Conservation (phyloP, 2,888 invertebrate species). For the Morpho helenor region DNA sequence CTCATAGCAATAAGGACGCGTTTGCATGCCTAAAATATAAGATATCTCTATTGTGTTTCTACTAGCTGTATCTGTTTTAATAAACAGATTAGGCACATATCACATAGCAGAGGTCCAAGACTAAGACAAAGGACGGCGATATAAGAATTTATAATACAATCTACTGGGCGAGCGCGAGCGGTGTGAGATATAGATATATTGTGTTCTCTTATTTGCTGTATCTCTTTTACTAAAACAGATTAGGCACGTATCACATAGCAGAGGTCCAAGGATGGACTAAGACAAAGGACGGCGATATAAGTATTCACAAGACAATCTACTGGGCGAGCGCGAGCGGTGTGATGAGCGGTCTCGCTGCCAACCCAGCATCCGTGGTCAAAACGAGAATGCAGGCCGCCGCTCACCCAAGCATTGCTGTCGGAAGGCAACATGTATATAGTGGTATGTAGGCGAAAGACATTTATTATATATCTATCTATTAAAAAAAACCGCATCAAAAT, state of each 20-base stretch:
- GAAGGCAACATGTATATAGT: constrained; percentile 87
- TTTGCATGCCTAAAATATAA: too few species aligned
- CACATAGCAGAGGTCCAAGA: constrained; percentile 80
- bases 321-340: constrained; percentile 80
- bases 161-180: constrained; percentile 75
- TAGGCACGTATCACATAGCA: constrained; percentile 83
- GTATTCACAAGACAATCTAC: constrained; percentile 52
- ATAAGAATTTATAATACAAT: constrained; percentile 54
- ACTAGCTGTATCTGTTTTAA: constrained; percentile 12
- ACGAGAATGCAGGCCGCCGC: constrained; percentile 88
- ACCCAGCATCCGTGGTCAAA: constrained; percentile 90
- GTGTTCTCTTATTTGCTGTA: too few species aligned
- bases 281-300: constrained; percentile 51
- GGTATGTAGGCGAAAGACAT: constrained; percentile 34
- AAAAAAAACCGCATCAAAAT: too few species aligned
- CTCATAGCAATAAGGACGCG: too few species aligned
- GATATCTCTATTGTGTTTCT: not conserved
- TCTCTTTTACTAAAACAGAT: constrained; percentile 42
- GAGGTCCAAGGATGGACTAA: constrained; percentile 78
- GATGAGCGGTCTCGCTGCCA: constrained; percentile 83
- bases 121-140: constrained; percentile 53
- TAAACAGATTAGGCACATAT: constrained; percentile 81
- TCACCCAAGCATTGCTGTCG: constrained; percentile 87
- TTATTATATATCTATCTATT: too few species aligned
- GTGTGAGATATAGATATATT: too few species aligned